Conservation (phyloP, 2,888 invertebrate species). For the Hypomecis punctinalis region DNA sequence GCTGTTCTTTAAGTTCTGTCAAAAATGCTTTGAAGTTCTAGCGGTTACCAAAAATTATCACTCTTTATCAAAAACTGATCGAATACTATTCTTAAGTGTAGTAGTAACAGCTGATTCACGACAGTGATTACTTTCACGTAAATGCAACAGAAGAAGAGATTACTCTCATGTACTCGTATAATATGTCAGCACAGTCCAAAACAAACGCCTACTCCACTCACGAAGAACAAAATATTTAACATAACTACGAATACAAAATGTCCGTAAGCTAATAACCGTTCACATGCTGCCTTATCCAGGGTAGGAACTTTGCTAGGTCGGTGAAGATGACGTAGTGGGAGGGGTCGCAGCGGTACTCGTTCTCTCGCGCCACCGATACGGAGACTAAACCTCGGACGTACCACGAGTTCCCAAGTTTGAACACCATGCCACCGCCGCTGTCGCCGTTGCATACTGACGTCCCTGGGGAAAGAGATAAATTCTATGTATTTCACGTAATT, state of each 20-base stretch:
- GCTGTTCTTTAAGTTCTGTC: too few relatives aligned
- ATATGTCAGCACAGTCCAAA: neutral
- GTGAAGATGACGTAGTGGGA: slow-evolving; percentile 86
- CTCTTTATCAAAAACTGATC: too few relatives aligned
- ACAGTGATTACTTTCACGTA: too few relatives aligned
- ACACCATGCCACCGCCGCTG: slow-evolving; percentile 83
- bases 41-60: too few relatives aligned
- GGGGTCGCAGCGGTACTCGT: slow-evolving; percentile 85
- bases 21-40: too few relatives aligned
- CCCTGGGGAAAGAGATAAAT: slow-evolving; percentile 60
- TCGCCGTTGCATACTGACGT: slow-evolving; percentile 86
- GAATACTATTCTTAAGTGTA: too few relatives aligned
- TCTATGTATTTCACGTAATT: neutral
- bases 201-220: neutral
- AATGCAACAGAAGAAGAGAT: too few relatives aligned
- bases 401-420: slow-evolving; percentile 69
- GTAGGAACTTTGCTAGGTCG: slow-evolving; percentile 84
- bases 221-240: neutral
- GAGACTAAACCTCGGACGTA: slow-evolving; percentile 84
- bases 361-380: slow-evolving; percentile 84
- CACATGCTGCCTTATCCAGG: slow-evolving; percentile 77
- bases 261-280: slow-evolving; percentile 47
- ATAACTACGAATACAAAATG: neutral
- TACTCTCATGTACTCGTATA: too few relatives aligned
- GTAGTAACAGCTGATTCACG: too few relatives aligned